Evolutionary conservation across 2,113 vertebrate species (phyloP), one percentile per base, ranked within the genome.

Genomic region (Tricholaema leucomelas): DNA sequence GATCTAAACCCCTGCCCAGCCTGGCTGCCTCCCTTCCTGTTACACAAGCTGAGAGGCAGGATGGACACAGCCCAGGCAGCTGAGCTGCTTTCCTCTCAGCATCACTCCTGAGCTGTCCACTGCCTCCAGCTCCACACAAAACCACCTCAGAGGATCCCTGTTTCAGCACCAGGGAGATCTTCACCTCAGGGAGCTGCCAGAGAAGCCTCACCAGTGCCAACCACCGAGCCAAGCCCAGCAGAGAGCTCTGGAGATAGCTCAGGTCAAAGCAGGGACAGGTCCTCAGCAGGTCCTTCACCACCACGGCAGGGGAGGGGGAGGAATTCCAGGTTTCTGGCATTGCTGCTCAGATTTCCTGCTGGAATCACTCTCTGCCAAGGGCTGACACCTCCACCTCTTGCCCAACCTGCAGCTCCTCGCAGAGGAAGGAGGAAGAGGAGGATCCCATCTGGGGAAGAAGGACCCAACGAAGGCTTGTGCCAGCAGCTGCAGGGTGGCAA

Each of bases 131-230:
- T 65, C 35, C 64, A 5, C 19, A 27, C 0, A 20, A 5, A 11
- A 24, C 2, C 74, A 12, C 2, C 12, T 3, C 1, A 1, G 23
- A 46, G 8, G 35, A 7, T 20, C 64, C 30, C 59, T 4, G 11
- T 4, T 14, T 12, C 0, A 12, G 25, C 52, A 42, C 14, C 2
- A 1, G 21, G 18, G 24, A 0, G 15, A 38, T 2, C 1, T 5
- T 21, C 11, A 4, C 28, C 56, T 17, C 4, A 0, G 10, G 15
- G 20, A 15, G 28, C 50, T 5, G 7, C 10, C 2, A 27, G 55
- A 11, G 17, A 11, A 59, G 40, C 61, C 56, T 25, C 28, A 0
- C 35, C 15, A 4, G 15, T 1, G 4, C 36, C 2, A 0, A 1
- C 2, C 13, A 4, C 78, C 78, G 16, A 6, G 5, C 0, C 21